Evolutionary conservation across 1,140 invertebrate genomes (phyloP), one percentile per base, ranked within the genome.

Genomic region (Choristoneura fumiferana): DNA sequence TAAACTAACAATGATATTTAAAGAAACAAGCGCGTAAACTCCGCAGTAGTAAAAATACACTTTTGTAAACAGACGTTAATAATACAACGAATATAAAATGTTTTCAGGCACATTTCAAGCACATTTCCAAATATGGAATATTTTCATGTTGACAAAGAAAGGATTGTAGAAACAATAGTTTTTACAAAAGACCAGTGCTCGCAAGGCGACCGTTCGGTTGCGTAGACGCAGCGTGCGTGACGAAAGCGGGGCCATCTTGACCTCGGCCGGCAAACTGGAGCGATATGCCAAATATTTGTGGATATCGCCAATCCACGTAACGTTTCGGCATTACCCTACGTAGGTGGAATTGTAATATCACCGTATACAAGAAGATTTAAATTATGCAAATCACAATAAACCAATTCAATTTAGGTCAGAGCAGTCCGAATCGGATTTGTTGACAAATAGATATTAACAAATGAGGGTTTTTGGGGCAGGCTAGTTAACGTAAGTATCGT

Each of bases 211-310:
- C 34, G 54, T 60, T 63, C 43, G 40, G 62, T 36, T 52, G 58
- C 43, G 49, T 54, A 57, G 52, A 36, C 54, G 57, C 57, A 54
- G 49, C 22, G 61, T 54, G 49, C 68, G 65, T 68, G 64, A 64
- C 68, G 71, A 72, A 69, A 68, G 67, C 56, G 75, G 63, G 75
- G 71, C 68, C 71, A 66, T 67, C 58, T 58, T 62, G 70, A 60
- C 76, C 71, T 75, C 76, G 59, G 56, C 62, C 65, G 63, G 57
- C 59, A 69, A 78, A 76, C 67, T 73, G 63, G 71, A 72, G 69
- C 71, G 58, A 57, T 57, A 57, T 57, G 55, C 43, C 60, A 35
- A 60, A 65, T 67, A 40, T 68, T 57, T 58, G 22, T 40, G 35
- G 9, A 22, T 57, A 29, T 17, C n/a, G 36, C 10, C 8, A 8